Conservation (phyloP, 2,797 vertebrate species). For the Esox masquinongy region DNA sequence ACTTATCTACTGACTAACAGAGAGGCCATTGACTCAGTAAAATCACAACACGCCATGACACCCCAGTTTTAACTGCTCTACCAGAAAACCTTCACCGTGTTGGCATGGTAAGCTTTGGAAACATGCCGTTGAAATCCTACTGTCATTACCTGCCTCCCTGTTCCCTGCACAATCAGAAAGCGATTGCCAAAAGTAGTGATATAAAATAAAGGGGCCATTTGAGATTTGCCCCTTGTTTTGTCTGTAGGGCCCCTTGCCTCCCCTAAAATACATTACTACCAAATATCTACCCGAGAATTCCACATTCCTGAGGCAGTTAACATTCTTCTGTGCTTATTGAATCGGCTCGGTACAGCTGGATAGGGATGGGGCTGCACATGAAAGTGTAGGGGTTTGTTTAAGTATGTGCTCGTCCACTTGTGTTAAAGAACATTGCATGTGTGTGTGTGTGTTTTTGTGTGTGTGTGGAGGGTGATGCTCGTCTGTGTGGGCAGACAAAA, state of each 20-base stretch:
- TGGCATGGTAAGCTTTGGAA: not conserved
- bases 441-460: slow-evolving; percentile 30
- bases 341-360: slow-evolving; percentile 69
- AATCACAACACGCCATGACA: not conserved
- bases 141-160: not conserved
- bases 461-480: not conserved
- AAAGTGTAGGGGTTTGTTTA: slow-evolving; percentile 40
- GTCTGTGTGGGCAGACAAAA: slow-evolving; percentile 31
- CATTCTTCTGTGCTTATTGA: slow-evolving; percentile 68
- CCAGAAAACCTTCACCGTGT: too few relatives aligned
- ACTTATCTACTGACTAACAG: not conserved
- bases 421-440: slow-evolving; percentile 28
- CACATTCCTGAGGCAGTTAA: slow-evolving; percentile 73
- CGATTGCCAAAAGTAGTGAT: not conserved
- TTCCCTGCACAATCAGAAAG: not conserved
- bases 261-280: slow-evolving; percentile 50
- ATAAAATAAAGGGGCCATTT: not conserved
- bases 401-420: slow-evolving; percentile 35
- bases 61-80: not conserved
- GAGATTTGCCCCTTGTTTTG: slow-evolving; percentile 13
- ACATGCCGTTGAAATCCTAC: not conserved
- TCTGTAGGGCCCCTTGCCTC: slow-evolving; percentile 33
- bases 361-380: slow-evolving; percentile 51
- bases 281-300: slow-evolving; percentile 59
- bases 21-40: not conserved